Percentiles rank a stretch among this genome's conserved stretches.
These are phyloP conservation scores for Sigmodon hispidus DNA, from an alignment of 2,113 vertebrate genomes.

Conservation along the genomic window DNA sequence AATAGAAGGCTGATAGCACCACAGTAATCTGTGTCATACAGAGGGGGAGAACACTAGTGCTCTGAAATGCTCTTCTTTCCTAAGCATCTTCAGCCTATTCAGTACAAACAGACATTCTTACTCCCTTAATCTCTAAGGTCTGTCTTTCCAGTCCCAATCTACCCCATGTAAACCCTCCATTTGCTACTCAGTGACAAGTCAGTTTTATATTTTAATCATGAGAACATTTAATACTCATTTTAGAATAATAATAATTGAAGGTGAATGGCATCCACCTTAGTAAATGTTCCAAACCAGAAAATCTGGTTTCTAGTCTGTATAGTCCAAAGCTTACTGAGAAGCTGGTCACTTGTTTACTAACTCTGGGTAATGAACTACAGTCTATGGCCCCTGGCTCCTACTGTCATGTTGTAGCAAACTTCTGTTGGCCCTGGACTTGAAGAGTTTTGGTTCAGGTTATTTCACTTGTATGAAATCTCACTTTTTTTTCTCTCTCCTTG, in stretches of 20 bases:
- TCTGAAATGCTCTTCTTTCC: neutral
- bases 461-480: neutral
- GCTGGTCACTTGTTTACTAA: neutral
- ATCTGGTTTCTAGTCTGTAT: neutral
- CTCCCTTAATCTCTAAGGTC: neutral
- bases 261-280: neutral
- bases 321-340: neutral
- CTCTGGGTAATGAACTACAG: neutral
- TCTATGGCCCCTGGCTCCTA: neutral
- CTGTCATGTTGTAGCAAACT: neutral
- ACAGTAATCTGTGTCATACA: neutral
- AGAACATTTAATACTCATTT: conserved; percentile 13
- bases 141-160: neutral
- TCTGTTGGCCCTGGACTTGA: neutral
- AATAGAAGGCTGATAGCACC: neutral
- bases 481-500: conserved; percentile 24
- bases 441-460: neutral
- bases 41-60: neutral
- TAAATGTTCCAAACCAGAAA: conserved; percentile 21
- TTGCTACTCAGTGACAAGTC: neutral
- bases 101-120: neutral
- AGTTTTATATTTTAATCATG: conserved; percentile 20
- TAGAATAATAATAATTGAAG: conserved; percentile 25
- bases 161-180: neutral
- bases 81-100: neutral